A percentile compares a stretch with the other conserved stretches of the same genome.
These are phyloP conservation scores for Scelioninae gen. 2 DNA, from an alignment of 2,888 invertebrate species.

Conservation along the genomic window DNA sequence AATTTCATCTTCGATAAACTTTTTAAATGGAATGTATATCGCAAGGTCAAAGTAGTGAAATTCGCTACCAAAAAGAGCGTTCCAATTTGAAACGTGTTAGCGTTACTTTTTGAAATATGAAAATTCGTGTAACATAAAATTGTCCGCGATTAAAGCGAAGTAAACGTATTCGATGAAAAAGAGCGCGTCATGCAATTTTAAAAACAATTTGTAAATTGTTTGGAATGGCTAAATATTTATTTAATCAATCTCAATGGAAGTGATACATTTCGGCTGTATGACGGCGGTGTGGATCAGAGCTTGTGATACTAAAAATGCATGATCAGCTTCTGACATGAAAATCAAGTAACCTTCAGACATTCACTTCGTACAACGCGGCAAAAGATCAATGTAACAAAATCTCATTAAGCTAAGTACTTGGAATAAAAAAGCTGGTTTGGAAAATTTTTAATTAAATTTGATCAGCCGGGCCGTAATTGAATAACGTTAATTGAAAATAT, in stretches of 20 bases:
- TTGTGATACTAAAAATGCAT: conserved; percentile 2
- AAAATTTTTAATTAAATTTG: conserved; percentile 23
- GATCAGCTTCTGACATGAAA: conserved; percentile 10
- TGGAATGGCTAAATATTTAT: too few relatives aligned
- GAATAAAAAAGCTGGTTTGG: conserved; percentile 9
- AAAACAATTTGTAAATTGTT: too few relatives aligned
- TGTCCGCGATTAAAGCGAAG: too few relatives aligned
- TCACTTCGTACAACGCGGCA: conserved; percentile 1
- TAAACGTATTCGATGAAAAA: too few relatives aligned
- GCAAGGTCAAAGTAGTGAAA: too few relatives aligned
- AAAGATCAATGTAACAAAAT: conserved; percentile 26
- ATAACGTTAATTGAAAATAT: conserved; percentile 19
- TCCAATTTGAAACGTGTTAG: too few relatives aligned
- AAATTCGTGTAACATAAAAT: too few relatives aligned
- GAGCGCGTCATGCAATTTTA: too few relatives aligned
- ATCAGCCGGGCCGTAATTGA: conserved; percentile 2
- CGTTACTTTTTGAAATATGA: too few relatives aligned
- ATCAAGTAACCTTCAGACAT: conserved; percentile 16
- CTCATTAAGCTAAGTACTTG: conserved; percentile 24
- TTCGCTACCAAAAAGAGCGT: too few relatives aligned
- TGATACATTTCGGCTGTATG: neutral
- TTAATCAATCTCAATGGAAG: neutral
- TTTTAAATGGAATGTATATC: too few relatives aligned
- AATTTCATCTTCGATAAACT: too few relatives aligned
- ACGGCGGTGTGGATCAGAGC: neutral